Evolutionary conservation across 53 echinoderm and acorn worm species (phyloP), one percentile per base, ranked within the genome.

Genomic region (Henricia sp.): DNA sequence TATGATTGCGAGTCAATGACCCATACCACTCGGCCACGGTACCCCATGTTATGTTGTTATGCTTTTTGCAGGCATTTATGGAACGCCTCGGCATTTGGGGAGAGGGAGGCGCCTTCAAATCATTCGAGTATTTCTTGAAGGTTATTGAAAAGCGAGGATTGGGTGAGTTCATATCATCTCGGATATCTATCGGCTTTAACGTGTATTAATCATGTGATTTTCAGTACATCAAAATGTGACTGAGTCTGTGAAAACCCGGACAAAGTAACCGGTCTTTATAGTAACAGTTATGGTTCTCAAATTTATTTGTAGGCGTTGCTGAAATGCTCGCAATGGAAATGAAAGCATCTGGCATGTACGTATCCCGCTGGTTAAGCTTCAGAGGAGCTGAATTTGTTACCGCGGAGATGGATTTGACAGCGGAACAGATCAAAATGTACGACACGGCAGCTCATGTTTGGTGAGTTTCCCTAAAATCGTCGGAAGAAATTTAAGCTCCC

Each of bases 291-390:
- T 13, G 44, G 44, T 44, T 44, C 13, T 44, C 44, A 44, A 13
- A 13, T 9, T 44, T 44, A 44, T 42, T 26, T 57, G 8, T 19
- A 95, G 95, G 95, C 65, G 93, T 90, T 56, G 95, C 95, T 4
- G 95, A 95, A 89, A 93, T 95, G 95, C 39, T 95, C 3, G 95
- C 95, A 0, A 95, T 95, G 95, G 95, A 95, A 42, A 93, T 95
- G 95, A 95, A 95, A 55, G 91, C 93, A 27, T 95, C 90, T 26
- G 90, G 90, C 3, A 95, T 89, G 91, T 95, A 95, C 34, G 84
- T 95, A 2, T 89, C 95, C 21, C 58, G 93, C 20, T 91, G 89
- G 6, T 93, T 95, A 4, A 93, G 93, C 75, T 95, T 93, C 75
- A 83, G 87, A 41, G 69, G 87, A 40, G 95, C 95, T 1, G 95